Conservation (phyloP, 2,888 invertebrate species). For the Drosophila flavopinicola region DNA sequence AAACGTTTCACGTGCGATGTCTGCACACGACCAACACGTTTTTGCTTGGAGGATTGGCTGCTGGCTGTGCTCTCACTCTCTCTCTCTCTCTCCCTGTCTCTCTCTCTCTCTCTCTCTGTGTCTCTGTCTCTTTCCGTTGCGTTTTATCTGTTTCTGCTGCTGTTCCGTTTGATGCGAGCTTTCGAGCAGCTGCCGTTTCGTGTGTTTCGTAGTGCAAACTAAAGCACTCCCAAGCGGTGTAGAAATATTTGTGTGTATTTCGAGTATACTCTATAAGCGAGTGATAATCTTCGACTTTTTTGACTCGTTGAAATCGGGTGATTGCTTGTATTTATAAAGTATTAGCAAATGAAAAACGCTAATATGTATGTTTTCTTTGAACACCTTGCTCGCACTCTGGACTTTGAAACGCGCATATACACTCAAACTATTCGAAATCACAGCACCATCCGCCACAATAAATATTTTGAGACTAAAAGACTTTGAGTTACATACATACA, state of each 20-base stretch:
- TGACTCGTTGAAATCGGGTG: neutral
- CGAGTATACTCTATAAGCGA: slow-evolving; percentile 6
- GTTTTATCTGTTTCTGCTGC: no score
- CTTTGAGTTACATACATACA: no score
- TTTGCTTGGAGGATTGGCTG: slow-evolving; percentile 34
- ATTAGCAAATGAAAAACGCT: neutral
- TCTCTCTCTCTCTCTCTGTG: slow-evolving; percentile 9
- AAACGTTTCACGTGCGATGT: slow-evolving; percentile 60
- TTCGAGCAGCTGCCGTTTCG: slow-evolving; percentile 22
- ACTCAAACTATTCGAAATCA: neutral
- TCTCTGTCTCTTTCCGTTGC: slow-evolving; percentile 17
- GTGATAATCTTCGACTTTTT: neutral
- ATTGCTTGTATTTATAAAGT: neutral
- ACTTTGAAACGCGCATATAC: no score
- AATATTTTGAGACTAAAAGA: no score
- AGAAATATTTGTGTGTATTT: slow-evolving; percentile 13
- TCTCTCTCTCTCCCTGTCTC: slow-evolving; percentile 6
- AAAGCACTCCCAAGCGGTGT: slow-evolving; percentile 3
- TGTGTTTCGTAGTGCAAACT: slow-evolving; percentile 19
- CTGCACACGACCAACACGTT: slow-evolving; percentile 74
- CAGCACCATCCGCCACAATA: no score
- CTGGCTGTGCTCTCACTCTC: slow-evolving; percentile 3
- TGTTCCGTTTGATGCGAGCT: slow-evolving; percentile 28
- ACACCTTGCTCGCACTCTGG: no score
- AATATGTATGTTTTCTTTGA: neutral